Base-by-base conservation (phyloP, 2,797 vertebrate species). In the Synanceia verrucosa region DNA sequence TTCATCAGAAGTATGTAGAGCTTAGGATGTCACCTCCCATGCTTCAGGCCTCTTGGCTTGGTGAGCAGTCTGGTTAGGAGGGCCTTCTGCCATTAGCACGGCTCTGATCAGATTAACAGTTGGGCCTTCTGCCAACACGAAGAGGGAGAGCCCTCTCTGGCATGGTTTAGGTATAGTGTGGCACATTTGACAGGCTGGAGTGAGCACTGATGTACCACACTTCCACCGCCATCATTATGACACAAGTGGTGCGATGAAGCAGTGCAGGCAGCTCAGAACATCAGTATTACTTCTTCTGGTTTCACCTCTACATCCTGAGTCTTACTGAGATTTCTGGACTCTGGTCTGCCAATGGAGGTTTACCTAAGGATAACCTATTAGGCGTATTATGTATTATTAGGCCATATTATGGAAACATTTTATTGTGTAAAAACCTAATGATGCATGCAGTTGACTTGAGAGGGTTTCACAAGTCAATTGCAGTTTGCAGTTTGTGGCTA, bases 51-150 rank as follows among this genome's bases (percentile, higher is more conserved):
- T 77, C 66, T 78, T 70, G 82, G 87, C 86, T 82, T 79, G 9
- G 56, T 31, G n/a, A 16, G 67, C 80, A 55, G 61, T 64, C 65
- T 76, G 81, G 81, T 82, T 76, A 85, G 31, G 71, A 84, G 83
- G 76, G 83, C 86, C 87, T 77, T 86, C 81, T 80, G 86, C 90
- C 85, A 91, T 93, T 91, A 89, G 73, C 72, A 79, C 66, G 51
- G 60, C 57, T 86, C 84, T 86, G 72, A 81, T 79, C 84, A 70
- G 61, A 68, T 92, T 88, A 82, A 79, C 86, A 67, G 56, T 64
- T 51, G 76, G 73, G 77, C 56, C 64, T 19, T 33, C 10, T 77
- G 83, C 92, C 88, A 84, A 73, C n/a, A 78, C 13, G 33, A 68
- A 58, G 70, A 70, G 71, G 76, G 76, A 84, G 23, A 79, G 75